Evolutionary conservation across 2,113 vertebrate species (phyloP), one percentile per base, ranked within the genome.

Genomic region (Synchiropus splendidus): DNA sequence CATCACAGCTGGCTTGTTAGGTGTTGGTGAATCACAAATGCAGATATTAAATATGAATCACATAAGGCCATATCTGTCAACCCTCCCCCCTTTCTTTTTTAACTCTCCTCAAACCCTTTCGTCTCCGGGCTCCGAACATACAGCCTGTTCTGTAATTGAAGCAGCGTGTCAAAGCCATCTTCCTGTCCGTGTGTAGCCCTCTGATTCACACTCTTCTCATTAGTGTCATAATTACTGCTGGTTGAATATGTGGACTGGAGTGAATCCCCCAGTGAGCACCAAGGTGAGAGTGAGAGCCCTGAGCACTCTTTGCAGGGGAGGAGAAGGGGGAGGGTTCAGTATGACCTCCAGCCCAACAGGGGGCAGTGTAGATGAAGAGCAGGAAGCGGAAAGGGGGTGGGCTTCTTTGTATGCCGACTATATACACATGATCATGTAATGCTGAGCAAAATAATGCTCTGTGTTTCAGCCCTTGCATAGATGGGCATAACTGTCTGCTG

Each of bases 21-120:
- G 67, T 76, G 61, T 57, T 8, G 44, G 66, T 54, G 49, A 63
- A 72, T 69, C 72, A 63, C 66, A 69, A 58, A 76, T 69, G 55
- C 59, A 61, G 54, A 45, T 73, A 73, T 80, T 74, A 77, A 80
- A 80, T 73, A 78, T 80, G 64, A 72, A 80, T 75, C 59, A 67
- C 53, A 67, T 54, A 16, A 72, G 68, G 63, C 61, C 35, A 46
- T 54, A 61, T 50, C 41, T 43, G 6, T 27, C 21, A 27, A 27
- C 21, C 21, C 45, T 41, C 40, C 51, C 55, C 33, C 51, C 43
- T 39, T 55, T 58, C 65, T 67, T 64, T 51, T 58, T 60, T 61
- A 58, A 64, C 47, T 69, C 48, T 41, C 51, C 55, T 55, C 65
- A 55, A 64, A 65, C 58, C 65, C 65, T 73, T 70, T 72, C 58